These are phyloP conservation scores for Cathartes aura DNA, from an alignment of 2,113 vertebrate genomes.

Conservation along the genomic window DNA sequence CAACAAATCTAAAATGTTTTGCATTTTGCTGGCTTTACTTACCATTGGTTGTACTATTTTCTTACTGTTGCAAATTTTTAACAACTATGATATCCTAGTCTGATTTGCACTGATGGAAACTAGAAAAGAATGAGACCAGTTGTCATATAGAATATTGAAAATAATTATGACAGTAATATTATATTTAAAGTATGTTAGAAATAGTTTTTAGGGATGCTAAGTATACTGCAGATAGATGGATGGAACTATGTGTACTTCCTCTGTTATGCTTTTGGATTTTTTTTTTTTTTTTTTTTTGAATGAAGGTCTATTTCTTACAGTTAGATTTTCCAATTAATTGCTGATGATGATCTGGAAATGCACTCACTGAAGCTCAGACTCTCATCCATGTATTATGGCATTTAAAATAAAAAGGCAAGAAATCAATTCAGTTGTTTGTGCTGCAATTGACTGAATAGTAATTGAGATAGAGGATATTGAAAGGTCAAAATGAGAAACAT, in stretches of 20 bases:
- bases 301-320: background rate
- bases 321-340: constrained; percentile 2
- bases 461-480: background rate
- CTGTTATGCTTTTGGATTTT: background rate
- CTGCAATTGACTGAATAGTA: constrained; percentile 10
- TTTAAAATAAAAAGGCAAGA: constrained; percentile 52
- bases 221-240: background rate
- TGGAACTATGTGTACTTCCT: background rate
- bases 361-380: background rate
- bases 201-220: background rate
- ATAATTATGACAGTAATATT: background rate
- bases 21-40: background rate
- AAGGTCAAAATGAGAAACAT: background rate
- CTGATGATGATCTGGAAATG: background rate
- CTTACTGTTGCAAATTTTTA: background rate
- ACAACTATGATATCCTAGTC: background rate
- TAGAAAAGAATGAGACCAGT: background rate
- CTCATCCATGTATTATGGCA: background rate
- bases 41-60: background rate
- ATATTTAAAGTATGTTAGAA: background rate
- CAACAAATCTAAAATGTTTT: background rate
- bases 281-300: background rate
- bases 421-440: constrained; percentile 47
- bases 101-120: background rate
- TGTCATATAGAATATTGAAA: background rate